These are phyloP conservation scores for Beaufortia kweichowensis DNA, from an alignment of 2,113 vertebrate species.

Conservation along the genomic window DNA sequence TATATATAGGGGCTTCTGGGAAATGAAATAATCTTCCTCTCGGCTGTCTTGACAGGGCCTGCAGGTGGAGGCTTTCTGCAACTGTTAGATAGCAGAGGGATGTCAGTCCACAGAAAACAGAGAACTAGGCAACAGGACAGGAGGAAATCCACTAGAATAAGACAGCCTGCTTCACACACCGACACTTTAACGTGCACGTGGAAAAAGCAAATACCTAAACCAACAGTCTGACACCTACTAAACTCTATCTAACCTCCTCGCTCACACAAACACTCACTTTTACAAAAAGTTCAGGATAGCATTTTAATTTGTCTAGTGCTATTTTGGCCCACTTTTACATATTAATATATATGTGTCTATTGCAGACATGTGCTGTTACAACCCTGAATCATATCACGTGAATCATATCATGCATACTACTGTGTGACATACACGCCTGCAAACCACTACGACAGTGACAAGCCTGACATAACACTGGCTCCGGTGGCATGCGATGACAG, in stretches of 20 bases:
- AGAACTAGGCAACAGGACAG: background rate
- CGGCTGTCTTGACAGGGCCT: constrained; percentile 11
- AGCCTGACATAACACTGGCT: too few species aligned
- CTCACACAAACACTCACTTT: background rate
- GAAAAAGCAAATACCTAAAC: constrained; percentile 22
- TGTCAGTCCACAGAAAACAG: constrained; percentile 51
- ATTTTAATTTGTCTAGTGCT: background rate
- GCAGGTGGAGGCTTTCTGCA: background rate
- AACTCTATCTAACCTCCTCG: background rate
- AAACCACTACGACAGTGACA: too few species aligned
- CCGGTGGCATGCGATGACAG: background rate
- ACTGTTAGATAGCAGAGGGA: constrained; percentile 47
- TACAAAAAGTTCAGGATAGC: background rate
- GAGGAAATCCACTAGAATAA: constrained; percentile 10
- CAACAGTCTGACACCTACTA: background rate
- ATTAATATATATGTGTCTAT: too few species aligned
- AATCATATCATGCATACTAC: background rate
- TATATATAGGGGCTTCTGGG: constrained; percentile 18
- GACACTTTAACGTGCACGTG: constrained; percentile 25
- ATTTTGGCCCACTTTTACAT: background rate
- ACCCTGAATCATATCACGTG: too few species aligned
- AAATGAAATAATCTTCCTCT: constrained; percentile 18
- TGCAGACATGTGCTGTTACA: too few species aligned
- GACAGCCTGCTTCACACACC: constrained; percentile 7
- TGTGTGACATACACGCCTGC: too few species aligned